A percentile compares a stretch with the other conserved stretches of the same genome.
These are phyloP conservation scores for Cydia pomonella DNA, from an alignment of 1,140 invertebrate genomes.

Conservation along the genomic window DNA sequence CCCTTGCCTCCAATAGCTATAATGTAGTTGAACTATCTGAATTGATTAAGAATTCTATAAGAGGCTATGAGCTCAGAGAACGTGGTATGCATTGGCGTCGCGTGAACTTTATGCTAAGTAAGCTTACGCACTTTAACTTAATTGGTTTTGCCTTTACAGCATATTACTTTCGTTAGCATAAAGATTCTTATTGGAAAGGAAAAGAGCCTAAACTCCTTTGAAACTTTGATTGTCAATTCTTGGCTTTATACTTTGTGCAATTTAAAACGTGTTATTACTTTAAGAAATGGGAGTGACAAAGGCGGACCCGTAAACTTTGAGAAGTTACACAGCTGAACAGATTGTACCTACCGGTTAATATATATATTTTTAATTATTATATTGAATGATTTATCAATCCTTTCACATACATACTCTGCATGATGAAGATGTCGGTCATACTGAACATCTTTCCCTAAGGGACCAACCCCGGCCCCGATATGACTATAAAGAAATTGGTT, in stretches of 20 bases:
- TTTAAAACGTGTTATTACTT: not conserved
- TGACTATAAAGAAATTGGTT: too few species aligned
- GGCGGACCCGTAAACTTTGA: not conserved
- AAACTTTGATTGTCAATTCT: not conserved
- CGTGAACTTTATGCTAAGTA: slow-evolving; percentile 76
- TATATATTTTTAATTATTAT: too few species aligned
- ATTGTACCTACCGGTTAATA: too few species aligned
- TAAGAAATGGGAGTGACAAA: not conserved
- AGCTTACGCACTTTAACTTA: slow-evolving; percentile 42
- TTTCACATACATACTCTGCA: too few species aligned
- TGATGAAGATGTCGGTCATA: too few species aligned
- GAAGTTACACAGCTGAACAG: not conserved
- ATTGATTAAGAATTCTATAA: slow-evolving; percentile 74
- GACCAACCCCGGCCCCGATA: too few species aligned
- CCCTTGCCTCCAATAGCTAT: slow-evolving; percentile 50
- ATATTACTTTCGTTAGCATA: not conserved
- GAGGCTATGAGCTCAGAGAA: slow-evolving; percentile 73
- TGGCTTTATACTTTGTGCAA: not conserved
- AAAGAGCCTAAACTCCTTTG: not conserved
- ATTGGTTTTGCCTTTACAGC: slow-evolving; percentile 9
- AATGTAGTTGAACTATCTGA: slow-evolving; percentile 65
- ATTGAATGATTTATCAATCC: too few species aligned
- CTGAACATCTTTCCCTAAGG: too few species aligned
- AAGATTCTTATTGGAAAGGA: not conserved
- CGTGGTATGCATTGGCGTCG: slow-evolving; percentile 77